A percentile compares a stretch with the other conserved stretches of the same genome.
Conservation (phyloP, 2,113 vertebrate genomes). For the Sander vitreus region DNA sequence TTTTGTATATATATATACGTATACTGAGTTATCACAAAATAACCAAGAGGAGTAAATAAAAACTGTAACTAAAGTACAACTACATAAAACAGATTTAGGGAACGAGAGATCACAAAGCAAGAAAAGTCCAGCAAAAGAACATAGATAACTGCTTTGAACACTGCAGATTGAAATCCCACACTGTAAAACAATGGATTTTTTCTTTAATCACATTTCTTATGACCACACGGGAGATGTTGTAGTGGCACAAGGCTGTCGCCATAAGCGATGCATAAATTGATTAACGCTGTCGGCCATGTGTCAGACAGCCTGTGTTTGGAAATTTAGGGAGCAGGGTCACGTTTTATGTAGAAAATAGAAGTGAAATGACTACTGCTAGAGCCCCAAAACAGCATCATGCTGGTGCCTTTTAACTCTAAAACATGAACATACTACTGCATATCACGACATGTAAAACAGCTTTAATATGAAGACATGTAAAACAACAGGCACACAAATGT, state of each 20-base stretch:
- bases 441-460: too few species aligned
- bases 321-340: too few species aligned
- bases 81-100: not conserved
- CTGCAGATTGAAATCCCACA: too few species aligned
- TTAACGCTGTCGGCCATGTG: constrained; percentile 16
- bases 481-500: too few species aligned
- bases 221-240: not conserved
- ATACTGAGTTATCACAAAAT: too few species aligned
- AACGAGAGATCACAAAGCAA: not conserved
- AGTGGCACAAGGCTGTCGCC: not conserved
- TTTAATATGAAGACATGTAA: too few species aligned
- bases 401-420: not conserved
- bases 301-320: not conserved
- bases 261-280: constrained; percentile 31
- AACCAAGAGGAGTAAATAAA: too few species aligned
- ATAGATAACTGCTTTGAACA: too few species aligned
- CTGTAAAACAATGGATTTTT: not conserved
- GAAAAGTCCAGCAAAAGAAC: not conserved
- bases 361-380: not conserved
- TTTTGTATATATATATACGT: too few species aligned
- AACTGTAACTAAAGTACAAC: not conserved
- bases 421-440: not conserved
- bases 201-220: constrained; percentile 8
- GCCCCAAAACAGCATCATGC: not conserved
- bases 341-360: not conserved